Conservation (phyloP, 2,797 vertebrate species). For the Graptemys geographica region DNA sequence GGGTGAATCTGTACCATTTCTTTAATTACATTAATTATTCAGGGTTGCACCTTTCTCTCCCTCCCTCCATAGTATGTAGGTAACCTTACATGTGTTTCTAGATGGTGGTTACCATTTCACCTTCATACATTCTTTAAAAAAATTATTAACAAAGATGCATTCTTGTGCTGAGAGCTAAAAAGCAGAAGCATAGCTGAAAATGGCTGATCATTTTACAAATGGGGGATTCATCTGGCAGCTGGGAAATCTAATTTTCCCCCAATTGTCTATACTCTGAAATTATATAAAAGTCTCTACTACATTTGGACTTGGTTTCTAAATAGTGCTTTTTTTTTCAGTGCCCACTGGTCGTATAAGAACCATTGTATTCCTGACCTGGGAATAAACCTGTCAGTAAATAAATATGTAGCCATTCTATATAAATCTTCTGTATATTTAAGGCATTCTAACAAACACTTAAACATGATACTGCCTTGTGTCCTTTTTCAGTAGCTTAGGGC, state of each 20-base stretch:
- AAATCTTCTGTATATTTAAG: background rate
- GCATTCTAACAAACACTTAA: background rate
- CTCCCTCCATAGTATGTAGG: background rate
- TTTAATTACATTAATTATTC: constrained; percentile 1
- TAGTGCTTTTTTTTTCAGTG: background rate
- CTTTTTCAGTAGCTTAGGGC: constrained; percentile 1
- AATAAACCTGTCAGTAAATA: constrained; percentile 4
- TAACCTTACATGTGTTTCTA: background rate
- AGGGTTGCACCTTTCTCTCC: background rate
- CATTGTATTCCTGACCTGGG: constrained; percentile 10
- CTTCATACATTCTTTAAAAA: background rate
- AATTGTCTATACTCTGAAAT: background rate
- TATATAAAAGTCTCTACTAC: background rate
- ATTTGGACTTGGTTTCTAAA: background rate
- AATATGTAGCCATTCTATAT: background rate
- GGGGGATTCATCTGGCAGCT: background rate
- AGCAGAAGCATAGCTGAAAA: constrained; percentile 4
- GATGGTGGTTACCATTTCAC: background rate
- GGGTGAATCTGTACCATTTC: background rate
- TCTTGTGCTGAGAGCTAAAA: constrained; percentile 24
- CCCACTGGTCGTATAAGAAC: background rate
- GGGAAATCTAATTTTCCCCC: background rate
- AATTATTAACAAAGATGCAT: background rate
- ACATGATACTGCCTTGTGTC: background rate
- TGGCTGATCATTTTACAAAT: constrained; percentile 40